A percentile compares a stretch with the other conserved stretches of the same genome.
Conservation (phyloP, 2,888 invertebrate genomes). For the Ecliptopera silaceata region DNA sequence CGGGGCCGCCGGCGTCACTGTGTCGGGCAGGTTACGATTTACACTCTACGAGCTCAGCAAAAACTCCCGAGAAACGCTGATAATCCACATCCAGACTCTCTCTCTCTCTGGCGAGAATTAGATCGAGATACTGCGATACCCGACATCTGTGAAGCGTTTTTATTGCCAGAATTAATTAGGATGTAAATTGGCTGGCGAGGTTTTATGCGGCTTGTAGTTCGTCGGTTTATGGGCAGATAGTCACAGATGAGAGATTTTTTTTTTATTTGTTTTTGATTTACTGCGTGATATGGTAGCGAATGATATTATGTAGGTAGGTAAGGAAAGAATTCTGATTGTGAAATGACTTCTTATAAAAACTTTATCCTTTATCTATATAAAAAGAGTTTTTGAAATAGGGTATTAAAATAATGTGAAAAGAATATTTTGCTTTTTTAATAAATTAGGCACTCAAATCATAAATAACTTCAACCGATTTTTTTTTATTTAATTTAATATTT, state of each 20-base stretch:
- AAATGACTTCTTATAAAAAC: too few relatives aligned
- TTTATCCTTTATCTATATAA: too few relatives aligned
- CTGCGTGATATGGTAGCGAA: conserved; percentile 6
- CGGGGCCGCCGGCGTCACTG: conserved; percentile 69
- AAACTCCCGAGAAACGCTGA: conserved; percentile 79
- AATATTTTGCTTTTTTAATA: too few relatives aligned
- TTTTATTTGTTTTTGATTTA: conserved; percentile 25
- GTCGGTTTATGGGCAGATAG: conserved; percentile 25
- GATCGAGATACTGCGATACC: conserved; percentile 70
- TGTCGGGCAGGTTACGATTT: conserved; percentile 83
- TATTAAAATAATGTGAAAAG: too few relatives aligned
- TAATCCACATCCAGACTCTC: conserved; percentile 76
- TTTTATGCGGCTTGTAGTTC: conserved; percentile 29
- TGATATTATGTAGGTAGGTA: background rate
- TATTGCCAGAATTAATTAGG: conserved; percentile 64
- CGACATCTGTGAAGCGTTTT: conserved; percentile 56
- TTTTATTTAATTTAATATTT: background rate
- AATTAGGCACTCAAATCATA: too few relatives aligned
- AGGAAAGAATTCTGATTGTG: background rate
- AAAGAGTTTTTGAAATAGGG: too few relatives aligned
- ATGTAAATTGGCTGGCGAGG: conserved; percentile 47
- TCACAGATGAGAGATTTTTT: conserved; percentile 20
- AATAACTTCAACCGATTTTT: too few relatives aligned
- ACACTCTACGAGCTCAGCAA: conserved; percentile 81
- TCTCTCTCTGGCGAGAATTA: conserved; percentile 79